phyloP scores from a whole-genome alignment of 2,797 vertebrate genomes.

The Poecile montanus region DNA sequence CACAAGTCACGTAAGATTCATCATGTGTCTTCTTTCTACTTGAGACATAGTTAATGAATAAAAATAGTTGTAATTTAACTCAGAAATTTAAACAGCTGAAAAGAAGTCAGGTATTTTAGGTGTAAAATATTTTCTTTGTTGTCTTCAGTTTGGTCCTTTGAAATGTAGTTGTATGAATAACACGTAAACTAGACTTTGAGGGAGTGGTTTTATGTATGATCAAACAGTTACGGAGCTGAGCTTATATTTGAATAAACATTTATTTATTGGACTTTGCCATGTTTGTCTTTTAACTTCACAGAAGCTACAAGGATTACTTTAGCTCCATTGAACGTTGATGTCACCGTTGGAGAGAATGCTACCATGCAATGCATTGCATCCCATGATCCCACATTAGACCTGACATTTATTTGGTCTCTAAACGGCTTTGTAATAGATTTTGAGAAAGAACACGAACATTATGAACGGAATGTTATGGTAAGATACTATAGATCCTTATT shows the following conservation, averaged over 20 bases:
- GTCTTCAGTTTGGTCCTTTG: background rate
- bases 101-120: background rate
- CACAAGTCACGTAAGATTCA: background rate
- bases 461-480: slow-evolving; percentile 86
- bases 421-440: slow-evolving; percentile 89
- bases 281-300: slow-evolving; percentile 66
- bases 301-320: slow-evolving; percentile 94
- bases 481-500: slow-evolving; percentile 37
- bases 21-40: background rate
- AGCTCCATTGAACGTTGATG: slow-evolving; percentile 87
- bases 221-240: background rate
- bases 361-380: slow-evolving; percentile 92
- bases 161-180: background rate
- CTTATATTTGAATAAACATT: background rate
- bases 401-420: slow-evolving; percentile 94
- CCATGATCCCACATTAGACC: slow-evolving; percentile 88
- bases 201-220: background rate
- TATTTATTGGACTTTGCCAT: slow-evolving; percentile 37
- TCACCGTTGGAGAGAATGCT: slow-evolving; percentile 87
- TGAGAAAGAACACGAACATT: slow-evolving; percentile 85
- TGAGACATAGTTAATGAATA: background rate
- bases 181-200: background rate
- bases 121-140: background rate
- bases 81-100: background rate
- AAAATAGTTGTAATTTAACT: background rate